phyloP scores from a whole-genome alignment of 2,888 invertebrate genomes.

The Gari tellinella region DNA sequence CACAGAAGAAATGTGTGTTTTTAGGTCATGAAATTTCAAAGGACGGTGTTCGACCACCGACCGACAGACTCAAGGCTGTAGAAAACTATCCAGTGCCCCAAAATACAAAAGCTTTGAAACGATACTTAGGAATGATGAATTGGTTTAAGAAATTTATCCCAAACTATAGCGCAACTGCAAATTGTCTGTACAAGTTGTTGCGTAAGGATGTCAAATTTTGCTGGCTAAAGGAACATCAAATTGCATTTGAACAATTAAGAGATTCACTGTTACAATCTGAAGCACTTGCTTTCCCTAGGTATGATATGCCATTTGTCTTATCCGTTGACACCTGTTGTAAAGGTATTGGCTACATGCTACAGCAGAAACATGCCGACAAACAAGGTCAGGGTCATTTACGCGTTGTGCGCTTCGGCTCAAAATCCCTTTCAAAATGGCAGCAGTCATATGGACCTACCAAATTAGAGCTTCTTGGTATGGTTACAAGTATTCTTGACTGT shows the following conservation, averaged over 20 bases:
- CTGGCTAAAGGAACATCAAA: conserved; percentile 29
- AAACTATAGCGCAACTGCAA: conserved; percentile 36
- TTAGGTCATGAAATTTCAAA: conserved; percentile 42
- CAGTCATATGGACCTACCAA: conserved; percentile 49
- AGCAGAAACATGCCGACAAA: conserved; percentile 41
- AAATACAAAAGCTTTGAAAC: conserved; percentile 40
- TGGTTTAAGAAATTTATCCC: conserved; percentile 57
- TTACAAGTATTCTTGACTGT: conserved; percentile 47
- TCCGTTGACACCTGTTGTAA: conserved; percentile 45
- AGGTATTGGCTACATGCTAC: conserved; percentile 58
- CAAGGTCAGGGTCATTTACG: conserved; percentile 2
- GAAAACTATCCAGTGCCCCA: conserved; percentile 33
- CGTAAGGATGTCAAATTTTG: conserved; percentile 20
- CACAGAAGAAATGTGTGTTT: no score
- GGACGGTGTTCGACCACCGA: conserved; percentile 41
- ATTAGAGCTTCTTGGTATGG: conserved; percentile 47
- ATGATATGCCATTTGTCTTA: conserved; percentile 45
- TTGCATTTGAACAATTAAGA: conserved; percentile 39
- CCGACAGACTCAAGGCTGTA: conserved; percentile 31
- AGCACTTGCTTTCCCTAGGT: conserved; percentile 53
- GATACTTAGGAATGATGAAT: no score
- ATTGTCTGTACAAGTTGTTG: no score
- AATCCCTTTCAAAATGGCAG: conserved; percentile 29
- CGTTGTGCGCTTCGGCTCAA: conserved; percentile 42
- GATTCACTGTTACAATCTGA: conserved; percentile 26